Base-by-base conservation (phyloP, 2,113 vertebrate genomes). In the Caloenas nicobarica region DNA sequence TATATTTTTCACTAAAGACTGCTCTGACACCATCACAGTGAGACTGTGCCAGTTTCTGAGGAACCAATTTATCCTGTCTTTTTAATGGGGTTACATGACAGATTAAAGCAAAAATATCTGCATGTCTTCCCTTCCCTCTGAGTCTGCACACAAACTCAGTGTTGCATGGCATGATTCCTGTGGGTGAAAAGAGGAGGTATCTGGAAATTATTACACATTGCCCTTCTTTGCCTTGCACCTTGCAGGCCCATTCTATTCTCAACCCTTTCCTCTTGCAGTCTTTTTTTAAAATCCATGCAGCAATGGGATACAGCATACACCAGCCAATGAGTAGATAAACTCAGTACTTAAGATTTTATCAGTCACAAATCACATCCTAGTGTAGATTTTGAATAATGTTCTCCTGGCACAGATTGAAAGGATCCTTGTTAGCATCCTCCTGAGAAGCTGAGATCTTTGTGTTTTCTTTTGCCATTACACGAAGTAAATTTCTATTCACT, bases 381-480 rank as follows among this genome's bases (percentile, higher is more conserved):
- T n/a, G 73, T 61, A 44, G 95, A 92, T 93, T 81, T 13, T 71
- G 65, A 94, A 84, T 56, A 77, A 83, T 16, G 16, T 79, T 93
- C 76, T 73, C 83, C 53, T 36, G 48, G 38, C 38, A 79, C 10
- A 74, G 44, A 65, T 17, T 65, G 86, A 94, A 92, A 92, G 58
- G 53, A 86, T 62, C 31, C 33, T 31, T 90, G 60, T 71, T 72
- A 92, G 61, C 69, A 93, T 33, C 53, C 34, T 44, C 65, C 44
- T 25, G 9, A 81, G 88, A 88, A 91, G 57, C 53, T 16, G 28
- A 71, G 69, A 73, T 91, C 72, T 91, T 90, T 60, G 72, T 17
- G 13, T 69, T 94, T 94, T 69, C 72, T 36, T 86, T 88, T 92
- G 80, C 86, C 86, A 89, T 1, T 3, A 94, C 69, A 92, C 61